These are phyloP conservation scores for Drosophila longiperda DNA, from an alignment of 2,888 invertebrate species.

Conservation along the genomic window DNA sequence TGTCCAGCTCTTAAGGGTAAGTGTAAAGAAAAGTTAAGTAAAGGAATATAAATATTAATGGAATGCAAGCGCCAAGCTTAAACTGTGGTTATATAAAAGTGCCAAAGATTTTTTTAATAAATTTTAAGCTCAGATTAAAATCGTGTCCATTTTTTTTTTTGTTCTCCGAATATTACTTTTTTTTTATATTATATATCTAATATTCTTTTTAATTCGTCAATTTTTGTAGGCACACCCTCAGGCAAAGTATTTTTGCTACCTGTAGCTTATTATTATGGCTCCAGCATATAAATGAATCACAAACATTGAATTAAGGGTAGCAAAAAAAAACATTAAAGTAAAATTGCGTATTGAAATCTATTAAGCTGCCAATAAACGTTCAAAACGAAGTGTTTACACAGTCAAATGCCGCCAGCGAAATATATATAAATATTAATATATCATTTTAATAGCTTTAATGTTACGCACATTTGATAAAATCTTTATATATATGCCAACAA, in stretches of 20 bases:
- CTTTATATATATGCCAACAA: background rate
- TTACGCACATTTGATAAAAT: slow-evolving; percentile 7
- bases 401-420: slow-evolving; percentile 27
- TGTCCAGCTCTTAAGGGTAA: slow-evolving; percentile 96
- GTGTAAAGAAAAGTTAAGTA: slow-evolving; percentile 33
- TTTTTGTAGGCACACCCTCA: background rate
- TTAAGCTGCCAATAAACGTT: slow-evolving; percentile 39
- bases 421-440: background rate
- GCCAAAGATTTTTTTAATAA: background rate
- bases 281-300: slow-evolving; percentile 59
- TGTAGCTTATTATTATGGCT: slow-evolving; percentile 14
- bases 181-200: too few species aligned
- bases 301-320: slow-evolving; percentile 63
- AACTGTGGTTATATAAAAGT: background rate
- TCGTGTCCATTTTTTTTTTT: background rate
- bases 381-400: slow-evolving; percentile 35
- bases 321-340: slow-evolving; percentile 32
- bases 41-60: background rate
- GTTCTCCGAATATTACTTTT: background rate
- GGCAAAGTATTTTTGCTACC: slow-evolving; percentile 7
- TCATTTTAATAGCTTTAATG: slow-evolving; percentile 15
- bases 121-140: background rate
- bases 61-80: background rate
- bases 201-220: background rate
- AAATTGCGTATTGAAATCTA: slow-evolving; percentile 56